Evolutionary conservation across 2,113 vertebrate genomes (phyloP).

Genomic region (Cnemophilus loriae): DNA sequence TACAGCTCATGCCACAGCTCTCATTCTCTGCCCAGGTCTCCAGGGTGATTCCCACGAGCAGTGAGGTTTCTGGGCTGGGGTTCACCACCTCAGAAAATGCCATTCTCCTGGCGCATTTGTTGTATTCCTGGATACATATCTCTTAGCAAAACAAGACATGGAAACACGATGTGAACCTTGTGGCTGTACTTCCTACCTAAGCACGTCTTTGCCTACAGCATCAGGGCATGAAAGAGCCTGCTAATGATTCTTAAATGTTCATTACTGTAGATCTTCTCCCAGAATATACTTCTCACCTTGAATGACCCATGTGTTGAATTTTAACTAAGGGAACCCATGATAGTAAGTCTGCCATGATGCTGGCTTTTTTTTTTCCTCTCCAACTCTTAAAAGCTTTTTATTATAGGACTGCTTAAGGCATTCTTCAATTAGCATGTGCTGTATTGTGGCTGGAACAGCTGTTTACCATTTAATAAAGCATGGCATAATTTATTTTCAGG

Average conservation of each 20-base stretch:
- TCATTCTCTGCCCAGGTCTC: background rate
- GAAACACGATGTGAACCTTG: slow-evolving; percentile 14
- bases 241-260: slow-evolving; percentile 59
- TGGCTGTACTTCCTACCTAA: slow-evolving; percentile 12
- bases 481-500: slow-evolving; percentile 71
- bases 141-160: slow-evolving; percentile 7
- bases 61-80: background rate
- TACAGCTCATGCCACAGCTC: background rate
- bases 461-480: slow-evolving; percentile 83
- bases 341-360: slow-evolving; percentile 49
- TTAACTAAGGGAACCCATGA: slow-evolving; percentile 47
- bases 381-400: slow-evolving; percentile 63
- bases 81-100: background rate
- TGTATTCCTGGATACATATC: background rate
- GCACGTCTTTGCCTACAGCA: slow-evolving; percentile 43
- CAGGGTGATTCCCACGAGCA: background rate
- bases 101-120: background rate
- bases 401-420: slow-evolving; percentile 77
- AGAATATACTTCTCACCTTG: slow-evolving; percentile 61
- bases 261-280: slow-evolving; percentile 43
- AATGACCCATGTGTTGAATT: slow-evolving; percentile 60
- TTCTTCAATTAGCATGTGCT: slow-evolving; percentile 75
- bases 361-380: background rate
- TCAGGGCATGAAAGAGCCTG: slow-evolving; percentile 38
- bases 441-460: slow-evolving; percentile 78